phyloP scores from a whole-genome alignment of 1,140 invertebrate species.

The Meloidogyne chitwoodi region DNA sequence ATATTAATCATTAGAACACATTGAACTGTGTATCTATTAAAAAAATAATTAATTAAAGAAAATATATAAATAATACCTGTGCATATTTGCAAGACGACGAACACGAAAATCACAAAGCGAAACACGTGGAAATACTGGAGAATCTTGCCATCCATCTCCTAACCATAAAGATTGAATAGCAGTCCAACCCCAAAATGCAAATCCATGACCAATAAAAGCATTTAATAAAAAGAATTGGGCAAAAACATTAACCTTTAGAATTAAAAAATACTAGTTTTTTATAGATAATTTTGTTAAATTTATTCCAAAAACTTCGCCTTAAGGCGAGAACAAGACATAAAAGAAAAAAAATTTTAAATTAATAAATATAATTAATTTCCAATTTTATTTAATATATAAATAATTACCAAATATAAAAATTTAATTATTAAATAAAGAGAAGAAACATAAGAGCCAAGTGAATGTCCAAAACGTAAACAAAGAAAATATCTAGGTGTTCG shows the following conservation, averaged over 20 bases:
- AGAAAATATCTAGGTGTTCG: slow-evolving; percentile 27
- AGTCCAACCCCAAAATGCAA: slow-evolving; percentile 61
- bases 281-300: slow-evolving; percentile 36
- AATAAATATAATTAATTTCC: too few species aligned
- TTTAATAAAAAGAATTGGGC: slow-evolving; percentile 64
- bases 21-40: slow-evolving; percentile 38
- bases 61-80: slow-evolving; percentile 49
- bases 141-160: slow-evolving; percentile 52
- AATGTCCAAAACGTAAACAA: slow-evolving; percentile 58
- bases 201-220: slow-evolving; percentile 63
- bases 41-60: background rate
- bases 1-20: slow-evolving; percentile 61
- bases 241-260: slow-evolving; percentile 60
- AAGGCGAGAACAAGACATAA: too few species aligned
- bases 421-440: slow-evolving; percentile 65
- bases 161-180: slow-evolving; percentile 51
- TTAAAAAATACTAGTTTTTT: slow-evolving; percentile 32
- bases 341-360: too few species aligned
- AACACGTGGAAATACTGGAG: slow-evolving; percentile 29
- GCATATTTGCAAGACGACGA: slow-evolving; percentile 60
- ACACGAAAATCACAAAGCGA: slow-evolving; percentile 62
- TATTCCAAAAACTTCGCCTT: too few species aligned
- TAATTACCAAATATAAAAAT: slow-evolving; percentile 61
- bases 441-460: slow-evolving; percentile 64
- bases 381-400: background rate